Base-by-base conservation (phyloP, 1,140 invertebrate genomes). In the Hycleus phaleratus region DNA sequence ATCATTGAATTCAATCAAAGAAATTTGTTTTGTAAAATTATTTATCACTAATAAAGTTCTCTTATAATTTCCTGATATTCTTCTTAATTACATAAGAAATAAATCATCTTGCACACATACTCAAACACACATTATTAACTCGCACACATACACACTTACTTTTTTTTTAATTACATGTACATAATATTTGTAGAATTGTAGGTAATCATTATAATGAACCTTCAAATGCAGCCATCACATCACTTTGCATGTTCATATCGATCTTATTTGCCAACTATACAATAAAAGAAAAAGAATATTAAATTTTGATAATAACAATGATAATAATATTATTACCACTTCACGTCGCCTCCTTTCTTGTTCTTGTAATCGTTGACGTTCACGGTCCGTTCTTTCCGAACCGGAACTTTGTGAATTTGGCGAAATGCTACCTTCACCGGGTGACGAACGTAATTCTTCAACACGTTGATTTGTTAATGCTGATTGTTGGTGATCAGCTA, bases 191-290 rank as follows among this genome's bases (percentile, higher is more conserved):
- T 18, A 18, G 18, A 18, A 18, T 18, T 18, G 7, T 32, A 32
- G 32, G 32, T 32, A 32, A 45, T 52, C 56, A 64, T 81, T 90
- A 91, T 81, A 93, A 84, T 44, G 89, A 91, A 79, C 95, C 91
- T 80, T 97, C 95, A 77, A 97, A 97, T 55, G 90, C 92, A 70
- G 93, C 92, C 92, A 97, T 95, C 71, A 97, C 81, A 81, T 97
- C 93, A 80, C 93, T 96, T 78, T 97, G 95, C 82, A 92, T 86
- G 77, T 96, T 97, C 93, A 97, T 95, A 75, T 97, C 94, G 71
- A 97, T 97, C 77, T 92, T 90, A 52, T 91, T 88, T 51, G 92
- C 92, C 88, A 93, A 86, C 93, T 96, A 83, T 86, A 85, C 42
- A 59, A 61, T 59, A 42, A 42, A 26, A 56, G 42, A 51, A 8